Evolutionary conservation across 2,113 vertebrate species (phyloP).

Genomic region (Spizaetus ornatus): DNA sequence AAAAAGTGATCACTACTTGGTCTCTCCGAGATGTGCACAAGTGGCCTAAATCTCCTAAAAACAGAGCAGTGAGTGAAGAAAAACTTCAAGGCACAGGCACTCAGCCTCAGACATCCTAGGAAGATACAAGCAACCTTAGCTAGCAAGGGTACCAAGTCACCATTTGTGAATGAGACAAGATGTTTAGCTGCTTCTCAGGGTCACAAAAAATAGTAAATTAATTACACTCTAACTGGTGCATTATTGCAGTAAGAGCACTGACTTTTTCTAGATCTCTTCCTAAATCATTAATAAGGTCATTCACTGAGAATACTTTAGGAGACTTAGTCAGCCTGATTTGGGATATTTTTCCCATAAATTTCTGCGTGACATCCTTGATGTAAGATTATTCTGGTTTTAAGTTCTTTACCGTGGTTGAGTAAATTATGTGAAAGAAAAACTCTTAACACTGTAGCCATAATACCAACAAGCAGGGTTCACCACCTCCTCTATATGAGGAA

Average conservation of each 20-base stretch:
- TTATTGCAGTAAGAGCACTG: neutral
- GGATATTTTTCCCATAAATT: neutral
- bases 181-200: neutral
- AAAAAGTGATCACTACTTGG: neutral
- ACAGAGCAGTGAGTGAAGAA: neutral
- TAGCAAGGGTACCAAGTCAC: neutral
- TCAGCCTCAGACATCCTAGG: neutral
- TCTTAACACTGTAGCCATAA: neutral
- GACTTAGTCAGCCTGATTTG: neutral
- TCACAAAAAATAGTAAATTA: neutral
- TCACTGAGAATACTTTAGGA: neutral
- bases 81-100: neutral
- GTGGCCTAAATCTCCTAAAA: neutral
- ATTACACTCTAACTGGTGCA: neutral
- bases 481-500: neutral
- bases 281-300: neutral
- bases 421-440: neutral
- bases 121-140: neutral
- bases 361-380: neutral
- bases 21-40: fast-evolving
- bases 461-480: neutral
- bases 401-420: neutral
- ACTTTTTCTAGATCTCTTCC: neutral
- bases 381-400: neutral
- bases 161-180: neutral